Conservation (phyloP, 2,797 vertebrate species). For the Enteromius radiatus region DNA sequence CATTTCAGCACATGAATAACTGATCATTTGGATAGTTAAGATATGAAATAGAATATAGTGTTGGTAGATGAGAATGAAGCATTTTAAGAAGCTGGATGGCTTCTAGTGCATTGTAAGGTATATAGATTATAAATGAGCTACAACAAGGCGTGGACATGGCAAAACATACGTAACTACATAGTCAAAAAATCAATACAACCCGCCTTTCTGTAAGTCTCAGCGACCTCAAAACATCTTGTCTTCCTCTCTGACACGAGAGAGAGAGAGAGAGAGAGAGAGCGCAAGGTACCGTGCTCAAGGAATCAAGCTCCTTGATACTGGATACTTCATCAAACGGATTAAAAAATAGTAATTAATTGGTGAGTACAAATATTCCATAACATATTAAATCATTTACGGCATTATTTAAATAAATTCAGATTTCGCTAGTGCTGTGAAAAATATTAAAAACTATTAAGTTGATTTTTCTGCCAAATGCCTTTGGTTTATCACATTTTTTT, state of each 20-base stretch:
- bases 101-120: background rate
- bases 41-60: background rate
- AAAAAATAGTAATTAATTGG: background rate
- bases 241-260: constrained; percentile 29
- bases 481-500: background rate
- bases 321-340: background rate
- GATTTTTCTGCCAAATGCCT: background rate
- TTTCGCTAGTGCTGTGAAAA: background rate
- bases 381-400: background rate
- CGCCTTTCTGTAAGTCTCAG: constrained; percentile 24
- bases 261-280: background rate
- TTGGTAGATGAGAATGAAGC: background rate
- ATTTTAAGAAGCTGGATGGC: background rate
- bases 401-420: background rate
- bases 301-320: background rate
- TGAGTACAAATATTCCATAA: constrained; percentile 27
- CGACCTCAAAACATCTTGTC: background rate
- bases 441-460: background rate
- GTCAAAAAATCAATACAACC: constrained; percentile 43
- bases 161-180: background rate
- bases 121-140: background rate
- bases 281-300: background rate
- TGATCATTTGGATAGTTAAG: background rate
- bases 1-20: background rate
- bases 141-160: background rate